Conservation (phyloP, 2,113 vertebrate genomes). For the Mormoops blainvillei region DNA sequence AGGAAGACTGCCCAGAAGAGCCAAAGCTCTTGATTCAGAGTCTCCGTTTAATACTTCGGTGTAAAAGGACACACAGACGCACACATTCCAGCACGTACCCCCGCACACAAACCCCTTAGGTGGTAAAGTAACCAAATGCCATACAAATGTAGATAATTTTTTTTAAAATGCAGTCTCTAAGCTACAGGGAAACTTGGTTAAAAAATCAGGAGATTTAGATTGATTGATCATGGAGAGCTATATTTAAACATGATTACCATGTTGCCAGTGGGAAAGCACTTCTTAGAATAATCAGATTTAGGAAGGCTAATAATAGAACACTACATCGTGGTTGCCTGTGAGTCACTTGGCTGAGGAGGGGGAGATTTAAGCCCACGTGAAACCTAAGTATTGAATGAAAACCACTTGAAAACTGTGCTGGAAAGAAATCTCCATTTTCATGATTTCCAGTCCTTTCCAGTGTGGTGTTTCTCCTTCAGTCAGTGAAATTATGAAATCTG, state of each 20-base stretch:
- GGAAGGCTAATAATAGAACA: slow-evolving; percentile 64
- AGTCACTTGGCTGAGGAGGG: slow-evolving; percentile 53
- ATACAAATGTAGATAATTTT: background rate
- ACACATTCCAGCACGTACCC: background rate
- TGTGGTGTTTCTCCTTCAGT: background rate
- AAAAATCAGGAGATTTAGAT: slow-evolving; percentile 38
- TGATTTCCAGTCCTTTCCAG: background rate
- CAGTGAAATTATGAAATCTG: background rate
- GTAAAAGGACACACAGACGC: background rate
- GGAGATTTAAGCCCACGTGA: background rate
- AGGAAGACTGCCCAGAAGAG: background rate
- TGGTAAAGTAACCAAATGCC: background rate
- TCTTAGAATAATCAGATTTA: slow-evolving; percentile 68
- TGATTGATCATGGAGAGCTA: slow-evolving; percentile 65
- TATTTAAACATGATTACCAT: slow-evolving; percentile 70
- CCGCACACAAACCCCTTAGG: background rate
- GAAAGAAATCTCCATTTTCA: background rate
- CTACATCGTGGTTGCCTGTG: slow-evolving; percentile 16
- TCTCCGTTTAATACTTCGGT: background rate
- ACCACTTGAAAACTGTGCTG: background rate
- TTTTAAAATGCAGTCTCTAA: background rate
- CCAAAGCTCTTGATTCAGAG: background rate
- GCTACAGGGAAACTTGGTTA: slow-evolving; percentile 15
- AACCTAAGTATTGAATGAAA: background rate
- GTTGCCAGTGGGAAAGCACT: slow-evolving; percentile 62